Percentiles rank a stretch among this genome's conserved stretches.
phyloP scores from a whole-genome alignment of 1,140 invertebrate species.

The Tribolium madens region DNA sequence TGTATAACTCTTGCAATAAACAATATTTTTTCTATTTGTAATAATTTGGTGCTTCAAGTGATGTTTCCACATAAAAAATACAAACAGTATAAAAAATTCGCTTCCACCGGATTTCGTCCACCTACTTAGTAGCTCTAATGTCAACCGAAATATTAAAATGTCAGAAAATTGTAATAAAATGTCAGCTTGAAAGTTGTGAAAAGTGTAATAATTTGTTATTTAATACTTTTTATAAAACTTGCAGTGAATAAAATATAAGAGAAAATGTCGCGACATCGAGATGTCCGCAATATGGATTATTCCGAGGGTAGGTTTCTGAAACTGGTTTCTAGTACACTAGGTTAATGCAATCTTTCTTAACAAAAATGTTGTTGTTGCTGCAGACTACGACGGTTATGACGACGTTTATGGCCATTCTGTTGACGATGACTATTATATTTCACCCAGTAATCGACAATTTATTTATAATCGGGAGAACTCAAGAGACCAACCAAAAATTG shows the following conservation, averaged over 20 bases:
- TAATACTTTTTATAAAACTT: neutral
- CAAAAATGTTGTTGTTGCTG: slow-evolving; percentile 49
- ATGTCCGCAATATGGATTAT: slow-evolving; percentile 81
- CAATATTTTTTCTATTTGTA: too few species aligned
- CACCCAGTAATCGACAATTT: slow-evolving; percentile 87
- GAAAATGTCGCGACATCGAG: slow-evolving; percentile 82
- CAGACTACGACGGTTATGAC: slow-evolving; percentile 91
- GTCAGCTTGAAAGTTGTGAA: neutral
- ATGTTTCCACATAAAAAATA: too few species aligned
- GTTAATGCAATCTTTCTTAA: slow-evolving; percentile 32
- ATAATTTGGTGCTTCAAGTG: too few species aligned
- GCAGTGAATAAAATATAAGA: neutral
- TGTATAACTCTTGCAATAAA: too few species aligned
- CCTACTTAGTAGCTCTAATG: too few species aligned
- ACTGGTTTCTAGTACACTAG: slow-evolving; percentile 21
- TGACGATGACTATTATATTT: slow-evolving; percentile 90
- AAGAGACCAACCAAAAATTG: slow-evolving; percentile 76
- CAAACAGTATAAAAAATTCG: too few species aligned
- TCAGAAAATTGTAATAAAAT: neutral
- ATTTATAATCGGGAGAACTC: slow-evolving; percentile 83
- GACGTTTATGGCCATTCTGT: slow-evolving; percentile 94
- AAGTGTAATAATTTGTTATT: neutral
- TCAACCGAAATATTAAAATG: neutral
- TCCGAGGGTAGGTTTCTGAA: slow-evolving; percentile 71
- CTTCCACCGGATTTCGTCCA: too few species aligned